phyloP scores from a whole-genome alignment of 2,888 invertebrate species.

The Scaptomyza parva region DNA sequence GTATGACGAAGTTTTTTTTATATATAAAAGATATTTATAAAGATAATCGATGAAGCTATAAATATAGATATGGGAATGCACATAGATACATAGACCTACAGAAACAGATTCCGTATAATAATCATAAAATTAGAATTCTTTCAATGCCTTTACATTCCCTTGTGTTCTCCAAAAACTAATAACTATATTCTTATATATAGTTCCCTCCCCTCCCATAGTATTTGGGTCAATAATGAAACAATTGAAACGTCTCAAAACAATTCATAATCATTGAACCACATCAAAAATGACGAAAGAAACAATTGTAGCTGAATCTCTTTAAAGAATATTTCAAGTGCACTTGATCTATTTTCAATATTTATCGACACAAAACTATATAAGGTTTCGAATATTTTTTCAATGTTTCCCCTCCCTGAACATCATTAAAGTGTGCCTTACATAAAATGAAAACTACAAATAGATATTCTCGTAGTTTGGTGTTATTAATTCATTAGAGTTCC shows the following conservation, averaged over 20 bases:
- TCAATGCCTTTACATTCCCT: too few relatives aligned
- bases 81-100: too few relatives aligned
- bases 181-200: too few relatives aligned
- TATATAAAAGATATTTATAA: too few relatives aligned
- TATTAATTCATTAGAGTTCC: slow-evolving; percentile 70
- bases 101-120: too few relatives aligned
- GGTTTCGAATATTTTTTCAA: not conserved
- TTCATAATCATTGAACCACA: slow-evolving; percentile 4
- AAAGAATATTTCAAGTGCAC: slow-evolving; percentile 19
- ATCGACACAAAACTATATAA: not conserved
- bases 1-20: too few relatives aligned
- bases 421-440: slow-evolving; percentile 4
- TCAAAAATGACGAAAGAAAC: slow-evolving; percentile 16
- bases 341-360: slow-evolving; percentile 3
- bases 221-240: not conserved
- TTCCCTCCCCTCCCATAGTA: too few relatives aligned
- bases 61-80: too few relatives aligned
- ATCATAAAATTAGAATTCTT: too few relatives aligned
- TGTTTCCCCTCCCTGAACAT: too few relatives aligned
- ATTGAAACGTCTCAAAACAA: slow-evolving; percentile 2
- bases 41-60: too few relatives aligned
- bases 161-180: too few relatives aligned
- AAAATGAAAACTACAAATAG: slow-evolving; percentile 40
- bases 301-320: not conserved
- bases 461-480: slow-evolving; percentile 71